A percentile compares a stretch with the other conserved stretches of the same genome.
Evolutionary conservation across 2,113 vertebrate species (phyloP).

Genomic region (Tupaia chinensis): DNA sequence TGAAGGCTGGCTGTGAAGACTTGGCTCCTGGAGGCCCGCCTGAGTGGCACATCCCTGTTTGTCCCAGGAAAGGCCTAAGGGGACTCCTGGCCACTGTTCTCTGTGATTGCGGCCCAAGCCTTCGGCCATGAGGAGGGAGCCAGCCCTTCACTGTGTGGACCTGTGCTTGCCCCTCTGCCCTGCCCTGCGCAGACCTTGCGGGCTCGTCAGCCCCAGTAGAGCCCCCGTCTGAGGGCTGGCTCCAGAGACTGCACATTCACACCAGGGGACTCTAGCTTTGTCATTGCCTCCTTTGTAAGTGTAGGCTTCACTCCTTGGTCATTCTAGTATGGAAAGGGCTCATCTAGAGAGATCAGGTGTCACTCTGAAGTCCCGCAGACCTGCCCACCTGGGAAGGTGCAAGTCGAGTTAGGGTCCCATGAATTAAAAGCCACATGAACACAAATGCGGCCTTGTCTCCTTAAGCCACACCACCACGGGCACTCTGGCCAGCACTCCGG

Average conservation of each 20-base stretch:
- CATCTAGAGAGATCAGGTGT: neutral
- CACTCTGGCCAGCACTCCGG: neutral
- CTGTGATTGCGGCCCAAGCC: too few species aligned
- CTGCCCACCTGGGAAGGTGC: neutral
- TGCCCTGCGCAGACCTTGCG: too few species aligned
- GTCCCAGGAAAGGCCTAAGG: too few species aligned
- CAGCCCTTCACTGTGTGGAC: neutral
- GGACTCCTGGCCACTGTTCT: too few species aligned
- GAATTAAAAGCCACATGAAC: neutral
- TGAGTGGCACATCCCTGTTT: too few species aligned
- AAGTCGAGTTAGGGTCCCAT: fast-evolving
- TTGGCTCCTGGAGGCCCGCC: too few species aligned
- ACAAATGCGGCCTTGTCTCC: too few species aligned
- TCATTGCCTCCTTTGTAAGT: neutral
- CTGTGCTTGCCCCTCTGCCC: too few species aligned
- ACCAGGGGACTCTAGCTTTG: fast-evolving
- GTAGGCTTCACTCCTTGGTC: neutral
- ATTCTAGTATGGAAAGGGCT: neutral
- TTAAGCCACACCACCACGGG: too few species aligned
- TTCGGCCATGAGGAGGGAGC: neutral
- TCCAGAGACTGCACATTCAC: neutral
- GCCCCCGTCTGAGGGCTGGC: neutral
- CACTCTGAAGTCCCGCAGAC: neutral
- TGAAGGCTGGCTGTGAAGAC: too few species aligned
- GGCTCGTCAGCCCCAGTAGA: neutral